Percentiles rank a stretch among this genome's conserved stretches.
Conservation (phyloP, 1,140 invertebrate genomes). For the Drosophila sturtevanti region DNA sequence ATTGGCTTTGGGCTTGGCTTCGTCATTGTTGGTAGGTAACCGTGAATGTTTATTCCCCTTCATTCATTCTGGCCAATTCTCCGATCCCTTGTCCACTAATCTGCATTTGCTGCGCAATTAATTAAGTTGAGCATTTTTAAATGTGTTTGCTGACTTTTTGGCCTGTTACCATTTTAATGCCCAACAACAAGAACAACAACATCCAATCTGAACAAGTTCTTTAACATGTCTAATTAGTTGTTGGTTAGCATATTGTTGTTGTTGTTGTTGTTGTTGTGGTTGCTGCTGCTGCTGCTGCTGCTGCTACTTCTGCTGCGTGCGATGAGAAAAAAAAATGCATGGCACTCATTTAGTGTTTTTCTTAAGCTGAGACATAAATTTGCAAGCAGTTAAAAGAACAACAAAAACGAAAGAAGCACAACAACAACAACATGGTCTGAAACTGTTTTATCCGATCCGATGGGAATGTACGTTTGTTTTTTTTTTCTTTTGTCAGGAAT, state of each 20-base stretch:
- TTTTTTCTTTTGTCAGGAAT: conserved; percentile 30
- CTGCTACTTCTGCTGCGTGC: conserved; percentile 57
- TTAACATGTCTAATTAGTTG: conserved; percentile 82
- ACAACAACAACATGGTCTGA: conserved; percentile 11
- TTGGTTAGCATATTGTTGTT: conserved; percentile 24
- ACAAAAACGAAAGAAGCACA: background rate
- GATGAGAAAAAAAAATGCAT: conserved; percentile 80
- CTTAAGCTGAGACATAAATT: conserved; percentile 79
- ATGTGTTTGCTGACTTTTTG: conserved; percentile 68
- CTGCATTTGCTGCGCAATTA: conserved; percentile 74
- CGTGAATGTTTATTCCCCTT: background rate
- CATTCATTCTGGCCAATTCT: background rate
- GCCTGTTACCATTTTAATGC: conserved; percentile 76
- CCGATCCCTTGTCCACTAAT: conserved; percentile 31
- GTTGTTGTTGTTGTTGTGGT: conserved; percentile 9
- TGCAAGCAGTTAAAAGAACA: conserved; percentile 71
- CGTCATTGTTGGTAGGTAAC: conserved; percentile 15
- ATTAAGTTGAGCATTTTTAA: conserved; percentile 80
- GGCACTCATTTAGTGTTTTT: conserved; percentile 80
- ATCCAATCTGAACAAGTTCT: conserved; percentile 67
- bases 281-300: conserved; percentile 14
- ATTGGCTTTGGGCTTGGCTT: conserved; percentile 62
- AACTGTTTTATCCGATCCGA: conserved; percentile 18
- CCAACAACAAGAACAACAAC: conserved; percentile 40
- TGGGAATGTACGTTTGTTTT: conserved; percentile 21